Base-by-base conservation (phyloP, 2,888 invertebrate species). In the Fragum whitleyi region DNA sequence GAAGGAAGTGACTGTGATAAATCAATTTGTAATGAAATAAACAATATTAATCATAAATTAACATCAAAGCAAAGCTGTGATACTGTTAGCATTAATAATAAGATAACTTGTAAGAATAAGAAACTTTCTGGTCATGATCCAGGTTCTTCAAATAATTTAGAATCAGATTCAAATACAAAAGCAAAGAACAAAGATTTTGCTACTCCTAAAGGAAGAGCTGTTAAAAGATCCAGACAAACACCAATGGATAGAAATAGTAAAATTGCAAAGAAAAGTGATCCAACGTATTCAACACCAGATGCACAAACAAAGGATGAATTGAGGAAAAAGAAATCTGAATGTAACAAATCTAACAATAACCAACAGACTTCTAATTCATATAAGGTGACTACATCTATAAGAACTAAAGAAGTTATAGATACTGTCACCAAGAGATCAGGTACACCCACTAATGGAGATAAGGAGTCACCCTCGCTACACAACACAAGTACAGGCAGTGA, bases 401-500 rank as follows among this genome's bases (percentile, higher is more conserved):
- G 32, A 9, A 36, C 32, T 36, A 36, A 36, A 36, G 32, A 36
- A n/a, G n/a, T n/a, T n/a, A n/a, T n/a, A n/a, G n/a, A n/a, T n/a
- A n/a, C n/a, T n/a, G n/a, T n/a, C n/a, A n/a, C n/a, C n/a, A n/a
- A n/a, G n/a, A n/a, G n/a, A n/a, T n/a, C 47, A 19, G 47, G 19
- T 14, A 47, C 47, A 47, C 47, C 47, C 2, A 47, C 5, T 9
- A 14, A 14, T 47, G 16, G 9, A 23, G 55, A 16, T 23, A 51
- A 39, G 1, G 36, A n/a, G n/a, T 59, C 68, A 9, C 67, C 67
- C 3, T 62, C 76, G 7, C 21, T 26, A 21, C 76, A 73, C 6
- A 79, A 85, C 42, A 81, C 76, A 28, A 90, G 88, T 67, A 88
- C 86, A 71, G 88, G 81, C 1, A 90, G 91, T 85, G 92, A 93